These are phyloP conservation scores for Corydoras sp. DNA, from an alignment of 2,113 vertebrate genomes.

Conservation along the genomic window DNA sequence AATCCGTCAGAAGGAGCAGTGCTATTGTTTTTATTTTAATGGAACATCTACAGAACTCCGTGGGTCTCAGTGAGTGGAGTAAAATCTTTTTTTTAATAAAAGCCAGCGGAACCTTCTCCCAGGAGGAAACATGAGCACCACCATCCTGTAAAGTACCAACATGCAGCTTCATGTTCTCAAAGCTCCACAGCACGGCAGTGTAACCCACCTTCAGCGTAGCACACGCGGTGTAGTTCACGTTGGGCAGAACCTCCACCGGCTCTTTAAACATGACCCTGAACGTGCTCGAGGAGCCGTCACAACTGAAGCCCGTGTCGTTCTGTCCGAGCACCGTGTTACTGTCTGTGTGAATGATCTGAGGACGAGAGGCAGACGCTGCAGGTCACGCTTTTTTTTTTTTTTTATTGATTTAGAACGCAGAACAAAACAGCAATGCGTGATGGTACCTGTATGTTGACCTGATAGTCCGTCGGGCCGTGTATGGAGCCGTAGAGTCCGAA, in stretches of 20 bases:
- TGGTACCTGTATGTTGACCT: conserved; percentile 92
- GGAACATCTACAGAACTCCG: no score
- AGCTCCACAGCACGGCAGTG: no score
- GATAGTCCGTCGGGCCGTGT: conserved; percentile 92
- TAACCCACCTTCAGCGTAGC: conserved; percentile 88
- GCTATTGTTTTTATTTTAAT: no score
- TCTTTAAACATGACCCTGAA: conserved; percentile 99
- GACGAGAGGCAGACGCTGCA: not conserved
- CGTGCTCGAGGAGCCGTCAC: conserved; percentile 87
- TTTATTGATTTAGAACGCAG: no score
- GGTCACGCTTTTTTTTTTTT: not conserved
- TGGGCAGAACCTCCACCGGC: conserved; percentile 91
- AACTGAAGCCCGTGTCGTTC: conserved; percentile 97
- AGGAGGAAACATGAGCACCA: no score
- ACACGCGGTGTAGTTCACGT: conserved; percentile 93
- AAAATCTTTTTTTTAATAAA: no score
- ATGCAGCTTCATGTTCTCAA: no score
- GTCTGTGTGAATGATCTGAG: conserved; percentile 94
- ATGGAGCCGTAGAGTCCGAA: conserved; percentile 93
- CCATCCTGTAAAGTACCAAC: no score
- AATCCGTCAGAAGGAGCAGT: no score
- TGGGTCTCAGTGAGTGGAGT: no score
- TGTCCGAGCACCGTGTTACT: conserved; percentile 94
- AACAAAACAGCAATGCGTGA: not conserved
- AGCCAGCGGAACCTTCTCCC: no score